Evolutionary conservation across 2,888 invertebrate genomes (phyloP), one percentile per base, ranked within the genome.

Genomic region (Patella ulyssiponensis): DNA sequence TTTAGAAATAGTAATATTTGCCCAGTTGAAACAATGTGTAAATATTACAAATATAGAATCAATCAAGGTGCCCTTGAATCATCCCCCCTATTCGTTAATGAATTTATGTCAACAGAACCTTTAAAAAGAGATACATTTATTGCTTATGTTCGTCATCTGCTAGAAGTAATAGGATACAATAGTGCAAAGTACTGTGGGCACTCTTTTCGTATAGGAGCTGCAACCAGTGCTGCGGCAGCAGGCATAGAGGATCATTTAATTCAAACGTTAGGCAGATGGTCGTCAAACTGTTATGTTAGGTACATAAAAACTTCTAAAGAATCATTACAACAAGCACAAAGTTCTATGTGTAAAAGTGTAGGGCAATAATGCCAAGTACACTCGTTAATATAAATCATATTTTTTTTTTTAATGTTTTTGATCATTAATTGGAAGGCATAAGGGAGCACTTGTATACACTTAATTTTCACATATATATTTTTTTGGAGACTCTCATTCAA

Each of bases 151-250:
- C 53, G 58, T n/a, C 9, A 14, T 2, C 23, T 58, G 2, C 17
- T 76, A n/a, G 2, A 33, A 56, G 14, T 9, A 17, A 17, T 23
- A n/a, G 73, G 73, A 11, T 4, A 17, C 2, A 12, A 72, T n/a
- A 20, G 33, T 20, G 2, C 27, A 3, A 23, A 33, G 14, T 76
- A 58, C 33, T 72, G 72, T 76, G 73, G 76, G n/a, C 73, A 76
- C 23, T 73, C 72, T 17, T 76, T 73, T 54, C 64, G 76, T 1
- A 73, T 76, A 14, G 72, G 72, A 33, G 72, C 76, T 51, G 73
- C 76, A 20, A 73, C 76, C 17, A 64, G 72, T 4, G 76, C 76
- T 15, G 76, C 58, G 1, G 44, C 27, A 17, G 76, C 73, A 2
- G 44, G 73, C 7, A 58, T 76, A 7, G 54, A 71, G 4, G 73